These are phyloP conservation scores for Drosophila takahashii DNA, from an alignment of 1,140 invertebrate genomes.

Conservation along the genomic window DNA sequence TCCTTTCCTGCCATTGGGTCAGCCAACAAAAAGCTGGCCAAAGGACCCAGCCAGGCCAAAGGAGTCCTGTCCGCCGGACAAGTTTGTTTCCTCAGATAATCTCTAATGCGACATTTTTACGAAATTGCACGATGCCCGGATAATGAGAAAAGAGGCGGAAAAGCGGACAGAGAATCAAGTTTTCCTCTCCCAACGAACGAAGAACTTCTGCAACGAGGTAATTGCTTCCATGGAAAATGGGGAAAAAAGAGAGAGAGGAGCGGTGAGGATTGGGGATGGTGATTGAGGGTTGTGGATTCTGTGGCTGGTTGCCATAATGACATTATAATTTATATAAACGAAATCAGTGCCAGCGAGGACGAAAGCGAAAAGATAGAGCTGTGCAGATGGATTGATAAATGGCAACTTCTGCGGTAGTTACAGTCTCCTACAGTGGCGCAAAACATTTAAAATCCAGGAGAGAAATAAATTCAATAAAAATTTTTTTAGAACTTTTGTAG, in stretches of 20 bases:
- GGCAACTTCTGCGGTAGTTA: slow-evolving; percentile 44
- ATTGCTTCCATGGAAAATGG: slow-evolving; percentile 46
- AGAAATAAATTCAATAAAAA: neutral
- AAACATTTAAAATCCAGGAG: neutral
- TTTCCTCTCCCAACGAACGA: slow-evolving; percentile 54
- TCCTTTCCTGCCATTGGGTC: slow-evolving; percentile 76
- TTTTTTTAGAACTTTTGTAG: neutral
- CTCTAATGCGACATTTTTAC: slow-evolving; percentile 83
- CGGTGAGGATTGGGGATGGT: slow-evolving; percentile 19
- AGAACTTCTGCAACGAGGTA: slow-evolving; percentile 58
- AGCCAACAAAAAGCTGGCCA: slow-evolving; percentile 51
- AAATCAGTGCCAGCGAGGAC: slow-evolving; percentile 67
- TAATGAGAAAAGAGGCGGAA: slow-evolving; percentile 79
- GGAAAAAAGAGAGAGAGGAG: neutral
- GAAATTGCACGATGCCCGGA: slow-evolving; percentile 79
- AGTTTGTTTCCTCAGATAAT: slow-evolving; percentile 82
- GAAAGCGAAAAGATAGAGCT: slow-evolving; percentile 26
- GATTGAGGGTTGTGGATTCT: slow-evolving; percentile 37
- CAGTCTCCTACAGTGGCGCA: slow-evolving; percentile 36
- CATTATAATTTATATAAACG: slow-evolving; percentile 84
- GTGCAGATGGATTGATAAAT: slow-evolving; percentile 72
- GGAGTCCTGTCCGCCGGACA: slow-evolving; percentile 53
- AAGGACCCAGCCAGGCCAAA: slow-evolving; percentile 8
- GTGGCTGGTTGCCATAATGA: slow-evolving; percentile 81
- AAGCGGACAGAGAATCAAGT: slow-evolving; percentile 35